Evolutionary conservation across 2,888 invertebrate genomes (phyloP).

Genomic region (Agonopterix heracliana): DNA sequence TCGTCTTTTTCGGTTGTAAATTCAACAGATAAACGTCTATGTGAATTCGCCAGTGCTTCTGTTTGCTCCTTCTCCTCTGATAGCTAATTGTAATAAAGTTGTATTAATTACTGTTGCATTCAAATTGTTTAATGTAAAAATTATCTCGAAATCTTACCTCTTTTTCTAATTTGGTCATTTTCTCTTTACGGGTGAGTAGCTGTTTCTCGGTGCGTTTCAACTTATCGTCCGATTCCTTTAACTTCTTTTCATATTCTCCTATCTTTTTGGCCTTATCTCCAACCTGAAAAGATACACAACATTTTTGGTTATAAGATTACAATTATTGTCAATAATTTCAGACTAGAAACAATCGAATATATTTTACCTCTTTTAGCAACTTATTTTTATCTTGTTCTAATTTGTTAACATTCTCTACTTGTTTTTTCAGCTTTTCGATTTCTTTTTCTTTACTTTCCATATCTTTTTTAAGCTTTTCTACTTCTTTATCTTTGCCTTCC

Average conservation of each 20-base stretch:
- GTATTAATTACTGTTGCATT: background rate
- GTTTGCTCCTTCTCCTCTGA: slow-evolving; percentile 67
- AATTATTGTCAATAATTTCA: background rate
- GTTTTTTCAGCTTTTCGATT: slow-evolving; percentile 77
- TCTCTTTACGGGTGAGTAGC: slow-evolving; percentile 72
- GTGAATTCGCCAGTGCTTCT: slow-evolving; percentile 48
- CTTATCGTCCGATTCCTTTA: slow-evolving; percentile 82
- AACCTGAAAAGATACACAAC: slow-evolving; percentile 35
- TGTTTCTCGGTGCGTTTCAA: slow-evolving; percentile 76
- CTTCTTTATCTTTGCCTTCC: slow-evolving; percentile 79
- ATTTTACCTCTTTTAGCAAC: slow-evolving; percentile 74
- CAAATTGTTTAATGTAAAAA: slow-evolving; percentile 24
- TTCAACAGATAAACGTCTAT: slow-evolving; percentile 60
- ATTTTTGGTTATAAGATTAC: background rate
- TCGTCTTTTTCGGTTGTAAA: slow-evolving; percentile 65
- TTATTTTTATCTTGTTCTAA: slow-evolving; percentile 75
- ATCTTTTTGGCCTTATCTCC: slow-evolving; percentile 79
- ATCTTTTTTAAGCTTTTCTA: slow-evolving; percentile 80
- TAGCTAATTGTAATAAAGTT: slow-evolving; percentile 51
- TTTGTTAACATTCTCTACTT: slow-evolving; percentile 65
- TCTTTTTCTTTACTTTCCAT: slow-evolving; percentile 80
- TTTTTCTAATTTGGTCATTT: slow-evolving; percentile 76
- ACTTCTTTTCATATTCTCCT: slow-evolving; percentile 79
- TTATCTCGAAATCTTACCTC: slow-evolving; percentile 57
- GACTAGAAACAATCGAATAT: background rate